phyloP scores from a whole-genome alignment of 2,888 invertebrate species.

The Rhabditoides inermis region DNA sequence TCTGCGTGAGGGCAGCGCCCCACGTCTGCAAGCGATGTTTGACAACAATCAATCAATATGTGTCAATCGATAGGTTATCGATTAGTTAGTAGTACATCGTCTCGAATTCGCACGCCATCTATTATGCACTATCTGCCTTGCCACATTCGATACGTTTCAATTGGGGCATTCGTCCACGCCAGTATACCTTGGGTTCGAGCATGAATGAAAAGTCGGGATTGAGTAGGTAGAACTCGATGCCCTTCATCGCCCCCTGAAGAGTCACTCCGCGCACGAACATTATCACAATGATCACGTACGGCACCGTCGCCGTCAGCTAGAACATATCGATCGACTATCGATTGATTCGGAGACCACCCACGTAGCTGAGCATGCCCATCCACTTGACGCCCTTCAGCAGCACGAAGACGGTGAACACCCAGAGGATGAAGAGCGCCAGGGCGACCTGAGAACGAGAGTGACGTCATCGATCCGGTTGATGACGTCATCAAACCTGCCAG shows the following conservation, averaged over 20 bases:
- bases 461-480: no score
- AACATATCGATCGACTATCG: slow-evolving; percentile 18
- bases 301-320: slow-evolving; percentile 34
- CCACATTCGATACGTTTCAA: no score
- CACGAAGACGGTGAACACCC: slow-evolving; percentile 32
- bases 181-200: no score
- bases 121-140: no score
- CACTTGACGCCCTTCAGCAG: slow-evolving; percentile 41
- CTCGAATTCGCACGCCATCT: neutral
- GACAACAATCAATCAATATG: no score
- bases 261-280: slow-evolving; percentile 41
- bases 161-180: no score
- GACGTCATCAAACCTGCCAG: no score
- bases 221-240: slow-evolving; percentile 36
- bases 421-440: slow-evolving; percentile 15
- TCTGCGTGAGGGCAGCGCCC: slow-evolving; percentile 40
- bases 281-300: slow-evolving; percentile 40
- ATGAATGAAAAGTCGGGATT: slow-evolving; percentile 32
- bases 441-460: no score
- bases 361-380: slow-evolving; percentile 25
- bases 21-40: slow-evolving; percentile 34
- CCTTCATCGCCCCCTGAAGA: slow-evolving; percentile 32
- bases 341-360: slow-evolving; percentile 3
- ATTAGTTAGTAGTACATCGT: neutral
- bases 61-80: neutral